Evolutionary conservation across 2,888 invertebrate genomes (phyloP), one percentile per base, ranked within the genome.

Genomic region (Cabera pusaria): DNA sequence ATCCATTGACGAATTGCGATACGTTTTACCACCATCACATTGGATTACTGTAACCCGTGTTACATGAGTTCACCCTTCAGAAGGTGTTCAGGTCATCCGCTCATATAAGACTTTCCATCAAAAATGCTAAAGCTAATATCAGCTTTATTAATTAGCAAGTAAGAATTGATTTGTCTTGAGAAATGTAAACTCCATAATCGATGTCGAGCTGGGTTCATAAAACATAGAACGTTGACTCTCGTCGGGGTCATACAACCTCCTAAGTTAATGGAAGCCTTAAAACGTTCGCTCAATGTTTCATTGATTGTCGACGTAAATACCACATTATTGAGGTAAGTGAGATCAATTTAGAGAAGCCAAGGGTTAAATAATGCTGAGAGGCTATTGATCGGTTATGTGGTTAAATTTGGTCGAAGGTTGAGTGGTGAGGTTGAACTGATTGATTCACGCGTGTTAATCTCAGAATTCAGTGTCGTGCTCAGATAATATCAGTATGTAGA

Each of bases 191-290:
- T n/a, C n/a, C n/a, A n/a, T n/a, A n/a, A n/a, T n/a, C n/a, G n/a
- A n/a, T n/a, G n/a, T n/a, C n/a, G n/a, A n/a, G 18, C 20, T 24
- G 24, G 43, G 45, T 43, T 40, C 12, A 40, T 47, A 37, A 6
- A 38, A 23, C 25, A 1, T n/a, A 29, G 44, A 41, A 22, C 34
- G 19, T 44, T 43, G 43, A 48, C 42, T 29, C 18, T 5, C 23
- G 5, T 9, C 19, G 28, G 18, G 52, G 47, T 53, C 50, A 31
- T 28, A 40, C 45, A 49, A 51, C 48, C 44, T 46, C 16, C 17
- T n/a, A 33, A 35, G 26, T 52, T 37, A 12, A 21, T 16, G 17
- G 42, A 54, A 56, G 10, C 51, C 53, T 19, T 41, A 41, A 50
- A 49, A 44, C 29, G 25, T 37, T 32, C 27, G 20, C 22, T 26